Base-by-base conservation (phyloP, 2,113 vertebrate genomes). In the Mohoua ochrocephala region DNA sequence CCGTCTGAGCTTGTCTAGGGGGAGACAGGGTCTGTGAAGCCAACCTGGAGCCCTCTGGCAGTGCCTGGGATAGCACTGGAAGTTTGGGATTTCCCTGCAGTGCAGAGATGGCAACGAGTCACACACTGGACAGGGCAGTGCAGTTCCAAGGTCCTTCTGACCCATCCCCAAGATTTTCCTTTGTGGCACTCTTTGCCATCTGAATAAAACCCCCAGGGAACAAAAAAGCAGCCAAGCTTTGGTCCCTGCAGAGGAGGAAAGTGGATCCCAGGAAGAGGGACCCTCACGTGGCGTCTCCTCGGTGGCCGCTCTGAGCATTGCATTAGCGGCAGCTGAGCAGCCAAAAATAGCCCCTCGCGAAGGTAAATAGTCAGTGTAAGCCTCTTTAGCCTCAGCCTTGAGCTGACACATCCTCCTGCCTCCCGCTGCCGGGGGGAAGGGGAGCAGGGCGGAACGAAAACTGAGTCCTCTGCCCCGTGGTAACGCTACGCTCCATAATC, bases 341-440 rank as follows among this genome's bases (percentile, higher is more conserved):
- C 94, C 87, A 56, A 81, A 76, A 84, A 86, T 93, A 95, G 78
- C 53, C 70, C 79, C 83, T 79, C 0, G 11, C 4, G 7, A 86
- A 93, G 82, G 95, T 91, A 63, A 94, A 88, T 49, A 82, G 84
- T 19, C 88, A 7, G 68, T 21, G 15, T 91, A 91, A 96, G 91
- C 91, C 78, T 95, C 95, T 89, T 89, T 76, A 81, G 80, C 4
- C 53, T 75, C 81, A 74, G 93, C 91, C 70, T 15, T 13, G 56
- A 92, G 91, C 86, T 76, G 70, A n/a, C 53, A 35, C 87, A 70
- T 87, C 91, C 83, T 83, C 41, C 70, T 78, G 84, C 76, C 63
- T 61, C 19, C 60, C 19, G 39, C 56, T 42, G 82, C 65, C 2
- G 6, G 56, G 73, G 61, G 57, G 60, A 59, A 79, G 44, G 78